Evolutionary conservation across 2,888 invertebrate species (phyloP).

Genomic region (Hymenopus coronatus): DNA sequence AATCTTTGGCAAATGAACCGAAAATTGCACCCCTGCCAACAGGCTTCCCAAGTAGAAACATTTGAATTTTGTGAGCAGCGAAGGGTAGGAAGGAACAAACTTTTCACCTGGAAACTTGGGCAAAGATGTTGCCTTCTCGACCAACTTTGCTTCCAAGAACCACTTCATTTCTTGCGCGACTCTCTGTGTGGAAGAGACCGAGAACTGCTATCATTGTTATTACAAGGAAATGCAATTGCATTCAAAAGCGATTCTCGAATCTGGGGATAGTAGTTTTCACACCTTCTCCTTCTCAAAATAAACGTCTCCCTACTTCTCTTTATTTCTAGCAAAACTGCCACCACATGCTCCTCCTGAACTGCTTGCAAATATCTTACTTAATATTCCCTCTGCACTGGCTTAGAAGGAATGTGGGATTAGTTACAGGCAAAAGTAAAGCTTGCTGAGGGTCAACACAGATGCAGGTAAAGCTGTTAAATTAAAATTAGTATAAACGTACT

Average conservation of each 20-base stretch:
- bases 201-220: neutral
- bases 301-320: neutral
- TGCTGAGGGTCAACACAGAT: too few species aligned
- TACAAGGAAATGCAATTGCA: neutral
- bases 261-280: neutral
- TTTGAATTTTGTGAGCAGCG: neutral
- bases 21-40: neutral
- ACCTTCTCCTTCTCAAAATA: neutral
- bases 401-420: neutral
- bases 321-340: neutral
- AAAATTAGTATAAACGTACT: neutral
- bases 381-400: neutral
- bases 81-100: neutral
- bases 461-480: neutral
- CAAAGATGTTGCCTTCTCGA: neutral
- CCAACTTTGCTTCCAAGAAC: neutral
- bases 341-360: neutral
- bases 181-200: neutral
- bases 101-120: neutral
- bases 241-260: neutral
- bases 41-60: neutral
- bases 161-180: neutral
- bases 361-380: neutral
- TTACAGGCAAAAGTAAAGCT: neutral
- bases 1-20: neutral